Base-by-base conservation (phyloP, 2,113 vertebrate genomes). In the Thryonomys swinderianus region DNA sequence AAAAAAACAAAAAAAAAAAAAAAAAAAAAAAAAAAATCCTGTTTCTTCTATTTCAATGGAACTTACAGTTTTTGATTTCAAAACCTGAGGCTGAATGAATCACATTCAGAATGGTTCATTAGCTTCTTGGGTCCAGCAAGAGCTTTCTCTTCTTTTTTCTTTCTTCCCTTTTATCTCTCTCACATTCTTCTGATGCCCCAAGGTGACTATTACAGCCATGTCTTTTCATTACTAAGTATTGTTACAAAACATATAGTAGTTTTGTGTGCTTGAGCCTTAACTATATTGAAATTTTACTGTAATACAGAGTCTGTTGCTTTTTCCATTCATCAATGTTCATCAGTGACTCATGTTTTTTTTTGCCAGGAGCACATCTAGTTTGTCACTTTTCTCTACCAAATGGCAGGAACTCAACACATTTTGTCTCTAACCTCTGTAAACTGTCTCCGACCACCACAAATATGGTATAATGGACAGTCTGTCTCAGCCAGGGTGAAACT, bases 31-130 rank as follows among this genome's bases (percentile, higher is more conserved):
- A n/a, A n/a, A 79, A 96, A 69, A n/a, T 25, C 2, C 23, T 40
- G 16, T 88, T 95, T 79, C 80, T 71, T 87, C 40, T 85, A 61
- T 89, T 93, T 82, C 94, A 37, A 69, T 48, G 14, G 67, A 90
- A 88, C 6, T 57, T 45, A 82, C 62, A 11, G 23, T 55, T 91
- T 87, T 81, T 23, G 1, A 94, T 80, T 93, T 83, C 34, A 76
- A 34, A 73, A 84, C 21, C 59, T 51, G 3, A 71, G 42, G 27
- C 30, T 73, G 61, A 92, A 32, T 79, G 79, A 53, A 90, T 62
- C 64, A 42, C 48, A 76, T 9, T 61, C 76, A 88, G 40, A 87
- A n/a, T 57, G 53, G 37, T 87, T 90, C 27, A 18, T 45, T 76
- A 80, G 67, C 14, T 64, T 78, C 30, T 93, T 89, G 67, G 67